Conservation (phyloP, 2,113 vertebrate species). For the Scomber scombrus region DNA sequence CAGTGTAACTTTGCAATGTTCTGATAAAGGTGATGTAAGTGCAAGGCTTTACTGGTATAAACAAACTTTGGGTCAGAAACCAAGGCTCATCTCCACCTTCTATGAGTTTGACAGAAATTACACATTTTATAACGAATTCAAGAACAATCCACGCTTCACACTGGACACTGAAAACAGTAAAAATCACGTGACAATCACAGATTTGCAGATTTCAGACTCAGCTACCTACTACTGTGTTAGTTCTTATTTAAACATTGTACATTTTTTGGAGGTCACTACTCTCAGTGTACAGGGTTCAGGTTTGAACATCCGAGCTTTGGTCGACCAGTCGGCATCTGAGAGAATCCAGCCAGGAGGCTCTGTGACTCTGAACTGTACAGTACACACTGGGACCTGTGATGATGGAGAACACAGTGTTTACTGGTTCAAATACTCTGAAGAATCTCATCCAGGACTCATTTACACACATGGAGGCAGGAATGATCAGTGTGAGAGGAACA, state of each 20-base stretch:
- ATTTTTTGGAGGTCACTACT: neutral
- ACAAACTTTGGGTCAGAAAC: conserved; percentile 55
- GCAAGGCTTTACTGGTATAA: conserved; percentile 56
- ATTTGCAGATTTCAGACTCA: conserved; percentile 45
- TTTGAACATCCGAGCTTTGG: too few species aligned
- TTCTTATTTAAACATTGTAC: neutral
- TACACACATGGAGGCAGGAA: conserved; percentile 46
- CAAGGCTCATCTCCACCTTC: conserved; percentile 14
- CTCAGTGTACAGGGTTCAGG: conserved; percentile 15
- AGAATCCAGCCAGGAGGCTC: neutral
- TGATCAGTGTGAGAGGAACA: conserved; percentile 42
- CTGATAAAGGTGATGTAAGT: neutral
- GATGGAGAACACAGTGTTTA: conserved; percentile 65
- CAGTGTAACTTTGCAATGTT: conserved; percentile 1
- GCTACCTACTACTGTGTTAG: conserved; percentile 54
- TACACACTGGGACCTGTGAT: conserved; percentile 33
- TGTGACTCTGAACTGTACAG: too few species aligned
- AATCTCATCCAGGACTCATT: conserved; percentile 55
- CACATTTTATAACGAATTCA: conserved; percentile 48
- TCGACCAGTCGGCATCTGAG: neutral
- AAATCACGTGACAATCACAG: conserved; percentile 40
- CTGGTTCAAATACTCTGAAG: conserved; percentile 64
- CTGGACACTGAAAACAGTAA: neutral
- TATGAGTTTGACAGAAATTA: neutral
- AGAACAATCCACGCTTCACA: conserved; percentile 17